These are phyloP conservation scores for Mastomys natalensis DNA, from an alignment of 2,113 vertebrate genomes.

Conservation along the genomic window DNA sequence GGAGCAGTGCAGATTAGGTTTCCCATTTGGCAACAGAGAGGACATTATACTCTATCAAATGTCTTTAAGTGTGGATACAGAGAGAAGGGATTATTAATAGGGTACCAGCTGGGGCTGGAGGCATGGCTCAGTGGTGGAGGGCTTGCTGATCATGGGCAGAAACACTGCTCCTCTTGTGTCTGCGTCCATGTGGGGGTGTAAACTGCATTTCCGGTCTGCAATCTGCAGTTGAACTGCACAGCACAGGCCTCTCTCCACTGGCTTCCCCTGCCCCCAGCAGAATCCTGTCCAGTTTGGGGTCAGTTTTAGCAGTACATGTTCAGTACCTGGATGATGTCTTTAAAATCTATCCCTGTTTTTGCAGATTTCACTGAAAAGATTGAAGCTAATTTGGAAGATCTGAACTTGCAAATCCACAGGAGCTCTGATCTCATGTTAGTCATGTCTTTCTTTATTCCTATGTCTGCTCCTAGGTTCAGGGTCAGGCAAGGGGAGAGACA, in stretches of 20 bases:
- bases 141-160: too few relatives aligned
- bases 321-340: neutral
- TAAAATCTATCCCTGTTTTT: neutral
- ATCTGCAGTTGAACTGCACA: neutral
- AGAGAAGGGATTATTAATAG: neutral
- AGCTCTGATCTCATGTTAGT: neutral
- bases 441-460: neutral
- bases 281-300: neutral
- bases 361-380: neutral
- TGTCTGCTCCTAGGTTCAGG: neutral
- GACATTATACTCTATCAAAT: neutral
- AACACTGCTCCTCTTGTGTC: neutral
- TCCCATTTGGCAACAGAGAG: neutral
- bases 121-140: neutral
- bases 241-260: neutral
- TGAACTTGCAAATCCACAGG: neutral
- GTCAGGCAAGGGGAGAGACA: neutral
- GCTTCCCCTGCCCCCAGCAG: neutral
- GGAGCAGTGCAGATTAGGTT: neutral
- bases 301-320: neutral
- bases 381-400: neutral
- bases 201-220: neutral
- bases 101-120: neutral
- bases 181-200: accelerated
- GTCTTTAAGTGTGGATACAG: neutral